Evolutionary conservation across 2,113 vertebrate genomes (phyloP).

Genomic region (Rhinogobius similis): DNA sequence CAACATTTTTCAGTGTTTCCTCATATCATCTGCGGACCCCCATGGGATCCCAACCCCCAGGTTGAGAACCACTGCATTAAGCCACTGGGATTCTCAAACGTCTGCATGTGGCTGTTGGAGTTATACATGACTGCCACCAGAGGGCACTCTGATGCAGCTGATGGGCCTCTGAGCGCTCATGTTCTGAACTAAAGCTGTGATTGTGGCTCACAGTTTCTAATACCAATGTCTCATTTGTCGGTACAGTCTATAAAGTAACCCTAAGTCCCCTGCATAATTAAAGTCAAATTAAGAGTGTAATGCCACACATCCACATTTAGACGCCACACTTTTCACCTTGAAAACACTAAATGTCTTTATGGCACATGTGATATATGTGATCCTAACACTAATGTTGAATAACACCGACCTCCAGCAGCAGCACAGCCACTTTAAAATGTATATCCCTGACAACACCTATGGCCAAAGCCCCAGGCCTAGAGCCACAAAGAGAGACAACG

Average conservation of each 20-base stretch:
- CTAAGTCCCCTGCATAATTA: neutral
- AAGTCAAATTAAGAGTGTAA: neutral
- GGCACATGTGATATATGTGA: slow-evolving; percentile 28
- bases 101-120: neutral
- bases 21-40: too few relatives aligned
- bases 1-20: too few relatives aligned
- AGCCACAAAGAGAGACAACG: slow-evolving; percentile 32
- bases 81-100: slow-evolving; percentile 73
- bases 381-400: too few relatives aligned
- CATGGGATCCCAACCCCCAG: slow-evolving; percentile 62
- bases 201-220: neutral
- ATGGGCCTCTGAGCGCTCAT: neutral
- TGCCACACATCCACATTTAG: neutral
- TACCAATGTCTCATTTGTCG: neutral
- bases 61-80: slow-evolving; percentile 77
- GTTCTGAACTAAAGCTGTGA: neutral
- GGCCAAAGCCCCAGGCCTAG: slow-evolving; percentile 38
- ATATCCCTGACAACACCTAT: slow-evolving; percentile 56
- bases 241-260: neutral
- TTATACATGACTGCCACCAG: slow-evolving; percentile 28
- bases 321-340: neutral
- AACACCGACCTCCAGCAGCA: slow-evolving; percentile 22
- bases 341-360: slow-evolving; percentile 9
- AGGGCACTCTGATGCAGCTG: slow-evolving; percentile 49
- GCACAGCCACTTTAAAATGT: slow-evolving; percentile 53